Conservation (phyloP, 1,140 invertebrate species). For the Drosophila azteca region DNA sequence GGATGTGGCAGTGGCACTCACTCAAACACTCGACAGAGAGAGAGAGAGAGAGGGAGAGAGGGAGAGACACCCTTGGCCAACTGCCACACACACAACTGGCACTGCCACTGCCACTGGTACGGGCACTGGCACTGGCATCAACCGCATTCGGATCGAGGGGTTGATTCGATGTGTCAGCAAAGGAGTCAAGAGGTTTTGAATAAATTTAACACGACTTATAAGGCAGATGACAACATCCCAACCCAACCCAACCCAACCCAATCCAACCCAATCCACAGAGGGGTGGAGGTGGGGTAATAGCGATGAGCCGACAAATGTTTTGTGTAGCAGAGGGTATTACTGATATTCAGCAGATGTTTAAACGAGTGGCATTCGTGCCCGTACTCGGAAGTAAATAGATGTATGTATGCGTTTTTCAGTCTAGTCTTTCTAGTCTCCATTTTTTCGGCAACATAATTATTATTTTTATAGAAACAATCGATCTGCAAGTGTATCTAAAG, state of each 20-base stretch:
- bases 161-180: conserved; percentile 38
- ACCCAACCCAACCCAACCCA: too few species aligned
- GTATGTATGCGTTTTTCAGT: too few species aligned
- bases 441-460: not conserved
- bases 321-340: conserved; percentile 2
- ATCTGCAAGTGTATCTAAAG: too few species aligned
- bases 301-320: conserved; percentile 64
- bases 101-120: too few species aligned
- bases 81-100: conserved; percentile 28
- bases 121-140: conserved; percentile 1
- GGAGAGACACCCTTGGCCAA: conserved; percentile 62
- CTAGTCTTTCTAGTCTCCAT: not conserved
- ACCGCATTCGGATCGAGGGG: conserved; percentile 49
- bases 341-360: too few species aligned
- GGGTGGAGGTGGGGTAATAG: conserved; percentile 5
- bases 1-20: conserved; percentile 47
- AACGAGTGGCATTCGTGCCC: too few species aligned
- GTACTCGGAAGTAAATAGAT: too few species aligned
- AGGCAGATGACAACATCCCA: conserved; percentile 60
- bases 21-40: conserved; percentile 50
- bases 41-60: not conserved
- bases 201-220: conserved; percentile 77
- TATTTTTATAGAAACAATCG: conserved; percentile 4
- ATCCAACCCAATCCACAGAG: not conserved
- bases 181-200: conserved; percentile 78